A percentile compares a stretch with the other conserved stretches of the same genome.
phyloP scores from a whole-genome alignment of 2,888 invertebrate genomes.

The Ichneumoninae sp. region DNA sequence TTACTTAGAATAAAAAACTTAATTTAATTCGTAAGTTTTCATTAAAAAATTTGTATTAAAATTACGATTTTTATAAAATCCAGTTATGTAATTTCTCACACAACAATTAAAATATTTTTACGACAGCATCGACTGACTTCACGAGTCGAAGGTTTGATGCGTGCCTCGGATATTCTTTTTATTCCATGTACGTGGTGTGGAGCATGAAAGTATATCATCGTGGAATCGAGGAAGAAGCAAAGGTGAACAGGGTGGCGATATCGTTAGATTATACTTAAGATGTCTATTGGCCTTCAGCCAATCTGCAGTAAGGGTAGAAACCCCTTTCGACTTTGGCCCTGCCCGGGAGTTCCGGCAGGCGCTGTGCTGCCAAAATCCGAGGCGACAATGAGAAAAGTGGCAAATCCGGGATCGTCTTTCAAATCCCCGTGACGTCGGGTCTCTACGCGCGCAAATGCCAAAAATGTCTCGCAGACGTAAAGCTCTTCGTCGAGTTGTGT shows the following conservation, averaged over 20 bases:
- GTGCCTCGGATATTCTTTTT: not conserved
- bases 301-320: conserved; percentile 71
- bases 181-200: conserved; percentile 5
- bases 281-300: conserved; percentile 79
- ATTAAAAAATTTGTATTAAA: not conserved
- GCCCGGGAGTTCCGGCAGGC: conserved; percentile 55
- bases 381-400: conserved; percentile 78
- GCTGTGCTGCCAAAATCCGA: conserved; percentile 74
- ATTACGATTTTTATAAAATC: not conserved
- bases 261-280: conserved; percentile 80
- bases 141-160: not conserved
- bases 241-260: conserved; percentile 73
- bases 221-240: conserved; percentile 24
- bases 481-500: conserved; percentile 62
- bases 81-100: not conserved
- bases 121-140: not conserved
- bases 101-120: not conserved
- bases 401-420: conserved; percentile 73
- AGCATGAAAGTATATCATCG: conserved; percentile 61
- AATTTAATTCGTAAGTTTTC: no score
- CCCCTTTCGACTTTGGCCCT: conserved; percentile 55
- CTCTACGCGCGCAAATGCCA: conserved; percentile 67
- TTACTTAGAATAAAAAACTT: not conserved
- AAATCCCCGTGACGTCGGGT: conserved; percentile 67
- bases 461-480: conserved; percentile 66